Evolutionary conservation across 1,140 invertebrate species (phyloP), one percentile per base, ranked within the genome.

Genomic region (Halotydeus destructor): DNA sequence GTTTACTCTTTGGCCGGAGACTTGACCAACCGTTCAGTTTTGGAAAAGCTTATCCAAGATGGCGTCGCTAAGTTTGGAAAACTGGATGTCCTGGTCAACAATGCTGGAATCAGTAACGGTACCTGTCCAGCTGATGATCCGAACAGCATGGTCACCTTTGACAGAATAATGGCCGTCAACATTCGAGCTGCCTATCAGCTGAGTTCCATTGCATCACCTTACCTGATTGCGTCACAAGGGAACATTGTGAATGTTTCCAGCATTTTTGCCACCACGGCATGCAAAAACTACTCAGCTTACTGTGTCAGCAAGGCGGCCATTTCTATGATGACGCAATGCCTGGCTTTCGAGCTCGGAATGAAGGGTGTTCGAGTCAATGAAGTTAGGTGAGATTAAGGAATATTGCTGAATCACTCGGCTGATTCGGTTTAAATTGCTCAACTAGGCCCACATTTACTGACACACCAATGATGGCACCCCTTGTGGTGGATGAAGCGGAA

Each of bases 191-290:
- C 19, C 5, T 19, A 45, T n/a, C 21, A 45, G 9, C 16, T 89
- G 44, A 85, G 78, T 1, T 75, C 74, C 68, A 52, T 86, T 35
- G 76, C 77, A 26, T 72, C 78, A 0, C 83, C 84, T 1, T 68
- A 86, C 59, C 60, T 93, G 12, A 60, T 81, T 3, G 68, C 75
- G 58, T 71, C 72, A 0, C 77, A 81, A 57, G 82, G 82, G 21
- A 77, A 72, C 48, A 75, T 86, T 50, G 78, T 93, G 0, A 89
- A 88, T 57, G 74, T 89, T 1, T 88, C 82, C 2, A 88, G 82
- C 57, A 75, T 89, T 0, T 74, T 70, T 54, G 82, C n/a, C n/a
- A n/a, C n/a, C n/a, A n/a, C n/a, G n/a, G n/a, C n/a, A n/a, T n/a
- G n/a, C n/a, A n/a, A n/a, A n/a, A n/a, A n/a, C n/a, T n/a, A n/a